A percentile compares a stretch with the other conserved stretches of the same genome.
phyloP scores from a whole-genome alignment of 2,113 vertebrate species.

The Tetrax tetrax region DNA sequence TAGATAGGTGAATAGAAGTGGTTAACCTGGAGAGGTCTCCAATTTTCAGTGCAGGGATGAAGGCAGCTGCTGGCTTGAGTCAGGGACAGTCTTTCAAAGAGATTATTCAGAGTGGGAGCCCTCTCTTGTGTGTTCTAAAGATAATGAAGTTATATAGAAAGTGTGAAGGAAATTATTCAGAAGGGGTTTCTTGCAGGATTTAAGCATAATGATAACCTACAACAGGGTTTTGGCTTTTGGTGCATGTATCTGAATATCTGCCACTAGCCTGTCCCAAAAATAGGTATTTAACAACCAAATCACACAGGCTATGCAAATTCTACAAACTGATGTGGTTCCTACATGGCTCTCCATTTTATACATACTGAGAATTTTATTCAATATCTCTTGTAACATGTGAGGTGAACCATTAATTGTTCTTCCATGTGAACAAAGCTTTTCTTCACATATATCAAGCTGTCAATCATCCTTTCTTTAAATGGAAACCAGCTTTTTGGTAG shows the following conservation, averaged over 20 bases:
- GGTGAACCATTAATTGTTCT: not conserved
- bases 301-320: not conserved
- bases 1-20: not conserved
- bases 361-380: not conserved
- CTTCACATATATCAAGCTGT: not conserved
- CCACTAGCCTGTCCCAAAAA: not conserved
- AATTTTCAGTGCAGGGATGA: not conserved
- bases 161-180: not conserved
- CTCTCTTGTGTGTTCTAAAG: not conserved
- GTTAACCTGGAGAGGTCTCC: not conserved
- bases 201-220: not conserved
- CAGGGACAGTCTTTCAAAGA: not conserved
- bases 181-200: not conserved
- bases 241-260: not conserved
- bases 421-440: not conserved
- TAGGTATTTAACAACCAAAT: not conserved
- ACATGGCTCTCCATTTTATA: not conserved
- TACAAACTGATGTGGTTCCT: not conserved
- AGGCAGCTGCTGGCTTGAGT: not conserved
- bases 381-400: not conserved
- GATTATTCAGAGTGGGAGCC: not conserved
- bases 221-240: not conserved
- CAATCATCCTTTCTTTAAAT: not conserved
- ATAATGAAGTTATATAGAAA: not conserved
- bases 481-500: not conserved